Evolutionary conservation across 1,140 invertebrate genomes (phyloP).

Genomic region (Neodiprion virginianus): DNA sequence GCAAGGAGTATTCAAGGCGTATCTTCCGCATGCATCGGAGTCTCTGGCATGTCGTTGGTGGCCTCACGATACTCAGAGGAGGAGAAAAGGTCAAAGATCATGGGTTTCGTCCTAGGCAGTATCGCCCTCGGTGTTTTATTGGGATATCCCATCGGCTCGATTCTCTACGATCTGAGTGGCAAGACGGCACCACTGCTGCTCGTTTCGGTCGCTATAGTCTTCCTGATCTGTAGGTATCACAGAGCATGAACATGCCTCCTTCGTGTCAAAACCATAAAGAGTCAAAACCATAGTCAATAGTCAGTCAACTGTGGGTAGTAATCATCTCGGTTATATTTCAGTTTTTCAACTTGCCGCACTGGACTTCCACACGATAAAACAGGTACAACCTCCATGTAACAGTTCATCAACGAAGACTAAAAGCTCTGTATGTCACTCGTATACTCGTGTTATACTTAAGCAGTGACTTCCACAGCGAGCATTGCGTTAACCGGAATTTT

Average conservation of each 20-base stretch:
- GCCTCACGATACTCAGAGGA: slow-evolving; percentile 66
- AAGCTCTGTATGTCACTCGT: background rate
- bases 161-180: slow-evolving; percentile 77
- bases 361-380: slow-evolving; percentile 25
- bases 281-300: background rate
- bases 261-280: background rate
- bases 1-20: slow-evolving; percentile 87
- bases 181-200: slow-evolving; percentile 78
- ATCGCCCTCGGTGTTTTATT: slow-evolving; percentile 80
- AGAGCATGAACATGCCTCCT: background rate
- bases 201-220: slow-evolving; percentile 68
- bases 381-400: slow-evolving; percentile 21
- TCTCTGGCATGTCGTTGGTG: slow-evolving; percentile 75
- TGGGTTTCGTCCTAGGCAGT: slow-evolving; percentile 82
- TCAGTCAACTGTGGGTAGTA: background rate
- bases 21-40: slow-evolving; percentile 81
- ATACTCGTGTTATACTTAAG: slow-evolving; percentile 16
- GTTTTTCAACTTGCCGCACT: slow-evolving; percentile 38
- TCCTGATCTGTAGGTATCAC: slow-evolving; percentile 63
- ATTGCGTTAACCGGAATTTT: slow-evolving; percentile 21
- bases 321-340: slow-evolving; percentile 26
- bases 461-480: slow-evolving; percentile 33
- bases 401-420: too few relatives aligned
- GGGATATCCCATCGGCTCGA: slow-evolving; percentile 81
- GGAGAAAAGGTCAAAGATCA: slow-evolving; percentile 70